phyloP scores from a whole-genome alignment of 1,140 invertebrate genomes.

The Cherax destructor region DNA sequence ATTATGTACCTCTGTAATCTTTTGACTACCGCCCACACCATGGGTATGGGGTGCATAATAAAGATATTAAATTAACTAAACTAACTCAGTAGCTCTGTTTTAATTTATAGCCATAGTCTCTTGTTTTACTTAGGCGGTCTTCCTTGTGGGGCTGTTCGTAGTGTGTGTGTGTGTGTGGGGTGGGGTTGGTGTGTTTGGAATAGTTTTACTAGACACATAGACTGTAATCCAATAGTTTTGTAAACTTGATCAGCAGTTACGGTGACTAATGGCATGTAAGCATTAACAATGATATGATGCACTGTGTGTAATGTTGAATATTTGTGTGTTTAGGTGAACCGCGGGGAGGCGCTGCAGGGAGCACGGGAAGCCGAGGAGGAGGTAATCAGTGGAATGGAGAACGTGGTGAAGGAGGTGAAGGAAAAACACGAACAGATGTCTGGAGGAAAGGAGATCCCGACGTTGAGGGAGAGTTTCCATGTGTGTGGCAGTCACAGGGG shows the following conservation, averaged over 20 bases:
- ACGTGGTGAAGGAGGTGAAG: conserved; percentile 21
- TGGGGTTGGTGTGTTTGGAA: no score
- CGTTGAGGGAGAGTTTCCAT: background rate
- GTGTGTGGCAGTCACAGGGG: background rate
- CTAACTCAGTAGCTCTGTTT: no score
- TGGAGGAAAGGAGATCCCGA: background rate
- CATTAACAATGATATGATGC: no score
- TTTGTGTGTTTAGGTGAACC: conserved; percentile 2
- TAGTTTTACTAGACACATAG: background rate
- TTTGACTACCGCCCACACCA: no score
- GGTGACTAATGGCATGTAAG: background rate
- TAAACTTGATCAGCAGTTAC: background rate
- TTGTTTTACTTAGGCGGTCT: no score
- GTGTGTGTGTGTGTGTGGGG: no score
- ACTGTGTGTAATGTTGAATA: background rate
- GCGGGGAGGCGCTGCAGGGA: background rate
- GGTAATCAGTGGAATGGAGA: background rate
- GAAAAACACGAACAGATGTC: background rate
- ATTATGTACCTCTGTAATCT: no score
- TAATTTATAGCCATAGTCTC: no score
- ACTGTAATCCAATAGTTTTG: background rate
- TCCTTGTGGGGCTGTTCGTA: no score
- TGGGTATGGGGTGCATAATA: no score
- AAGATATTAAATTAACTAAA: no score
- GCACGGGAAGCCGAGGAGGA: background rate